Percentiles rank a stretch among this genome's conserved stretches.
phyloP scores from a whole-genome alignment of 2,888 invertebrate species.

The Branchinecta sandiegonensis region DNA sequence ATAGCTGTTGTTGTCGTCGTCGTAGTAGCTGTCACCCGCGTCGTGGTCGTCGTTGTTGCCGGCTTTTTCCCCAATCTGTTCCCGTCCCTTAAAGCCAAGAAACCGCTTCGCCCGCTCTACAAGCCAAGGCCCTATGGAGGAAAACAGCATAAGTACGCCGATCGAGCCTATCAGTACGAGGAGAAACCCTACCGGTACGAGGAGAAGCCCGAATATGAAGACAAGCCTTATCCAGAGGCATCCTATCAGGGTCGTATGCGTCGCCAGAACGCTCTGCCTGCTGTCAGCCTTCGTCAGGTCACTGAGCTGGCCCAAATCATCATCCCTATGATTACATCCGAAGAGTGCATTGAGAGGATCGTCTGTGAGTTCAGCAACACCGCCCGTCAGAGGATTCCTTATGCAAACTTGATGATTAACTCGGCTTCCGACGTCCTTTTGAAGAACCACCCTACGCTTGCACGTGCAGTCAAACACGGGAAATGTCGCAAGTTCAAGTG shows the following conservation, averaged over 20 bases:
- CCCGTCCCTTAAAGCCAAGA: conserved; percentile 22
- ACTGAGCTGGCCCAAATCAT: not conserved
- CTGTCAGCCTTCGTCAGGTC: not conserved
- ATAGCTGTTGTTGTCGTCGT: conserved; percentile 21
- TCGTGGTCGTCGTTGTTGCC: conserved; percentile 21
- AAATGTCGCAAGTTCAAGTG: conserved; percentile 6
- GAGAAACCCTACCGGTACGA: too few relatives aligned
- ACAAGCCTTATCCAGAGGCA: not conserved
- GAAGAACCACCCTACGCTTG: not conserved
- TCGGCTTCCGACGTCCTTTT: not conserved
- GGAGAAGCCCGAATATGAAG: not conserved
- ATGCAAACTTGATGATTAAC: not conserved
- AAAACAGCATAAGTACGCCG: too few relatives aligned
- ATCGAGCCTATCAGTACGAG: too few relatives aligned
- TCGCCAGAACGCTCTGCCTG: not conserved
- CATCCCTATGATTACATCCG: conserved; percentile 11
- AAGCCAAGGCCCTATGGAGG: too few relatives aligned
- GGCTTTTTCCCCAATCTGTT: conserved; percentile 10
- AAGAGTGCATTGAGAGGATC: conserved; percentile 4
- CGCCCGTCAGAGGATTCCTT: not conserved
- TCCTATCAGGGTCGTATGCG: not conserved
- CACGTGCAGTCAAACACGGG: not conserved
- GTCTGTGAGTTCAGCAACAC: not conserved
- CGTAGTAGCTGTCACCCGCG: conserved; percentile 19
- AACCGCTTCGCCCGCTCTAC: too few relatives aligned